Conservation (phyloP, 2,888 invertebrate species). For the Gerosis bhagava region DNA sequence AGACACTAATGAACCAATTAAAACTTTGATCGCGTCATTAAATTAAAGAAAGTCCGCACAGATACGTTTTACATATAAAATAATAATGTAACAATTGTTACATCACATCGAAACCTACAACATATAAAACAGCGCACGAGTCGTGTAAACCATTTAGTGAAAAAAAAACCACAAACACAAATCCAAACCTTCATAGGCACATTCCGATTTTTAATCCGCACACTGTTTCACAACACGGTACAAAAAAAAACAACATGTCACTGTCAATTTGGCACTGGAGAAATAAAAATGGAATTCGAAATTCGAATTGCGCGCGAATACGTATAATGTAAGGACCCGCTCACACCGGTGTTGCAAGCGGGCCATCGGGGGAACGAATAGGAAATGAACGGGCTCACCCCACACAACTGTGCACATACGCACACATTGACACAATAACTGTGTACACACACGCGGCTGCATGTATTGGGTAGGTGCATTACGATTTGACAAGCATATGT, state of each 20-base stretch:
- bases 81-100: conserved; percentile 23
- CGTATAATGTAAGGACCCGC: conserved; percentile 75
- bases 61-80: conserved; percentile 17
- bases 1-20: conserved; percentile 22
- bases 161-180: too few species aligned
- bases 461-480: conserved; percentile 49
- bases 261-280: conserved; percentile 39
- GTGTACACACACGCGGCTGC: conserved; percentile 42
- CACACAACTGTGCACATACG: conserved; percentile 51
- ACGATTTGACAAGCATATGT: conserved; percentile 65
- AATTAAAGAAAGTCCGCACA: conserved; percentile 21
- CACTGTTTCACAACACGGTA: too few species aligned
- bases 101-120: conserved; percentile 40
- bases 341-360: conserved; percentile 76
- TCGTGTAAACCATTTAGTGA: conserved; percentile 39
- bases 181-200: conserved; percentile 36
- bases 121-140: conserved; percentile 36
- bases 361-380: conserved; percentile 76
- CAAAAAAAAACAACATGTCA: conserved; percentile 42
- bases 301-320: conserved; percentile 66
- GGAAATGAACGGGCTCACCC: conserved; percentile 67
- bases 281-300: conserved; percentile 38
- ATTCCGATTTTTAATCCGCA: conserved; percentile 34
- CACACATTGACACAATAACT: conserved; percentile 39
- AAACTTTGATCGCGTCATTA: conserved; percentile 17